Evolutionary conservation across 2,888 invertebrate species (phyloP).

Genomic region (Hyles lineata): DNA sequence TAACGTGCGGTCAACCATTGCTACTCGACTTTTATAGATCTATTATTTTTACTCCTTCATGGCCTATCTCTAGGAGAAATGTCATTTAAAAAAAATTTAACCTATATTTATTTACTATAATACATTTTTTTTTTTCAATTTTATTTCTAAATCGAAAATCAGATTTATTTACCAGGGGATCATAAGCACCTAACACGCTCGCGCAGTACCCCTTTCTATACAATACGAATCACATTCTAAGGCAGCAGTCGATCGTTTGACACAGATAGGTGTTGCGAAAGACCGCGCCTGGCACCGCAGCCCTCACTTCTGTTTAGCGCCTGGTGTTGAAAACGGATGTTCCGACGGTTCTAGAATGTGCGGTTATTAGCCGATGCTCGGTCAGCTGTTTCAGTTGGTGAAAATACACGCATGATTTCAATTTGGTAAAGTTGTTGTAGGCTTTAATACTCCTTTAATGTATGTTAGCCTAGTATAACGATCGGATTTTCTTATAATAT

Average conservation of each 20-base stretch:
- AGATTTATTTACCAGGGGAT: background rate
- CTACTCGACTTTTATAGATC: too few species aligned
- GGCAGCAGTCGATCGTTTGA: slow-evolving; percentile 64
- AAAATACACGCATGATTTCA: background rate
- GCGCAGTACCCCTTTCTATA: slow-evolving; percentile 4
- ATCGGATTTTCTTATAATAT: too few species aligned
- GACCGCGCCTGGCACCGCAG: slow-evolving; percentile 59
- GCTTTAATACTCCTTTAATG: background rate
- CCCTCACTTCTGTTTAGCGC: slow-evolving; percentile 51
- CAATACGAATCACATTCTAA: slow-evolving; percentile 25
- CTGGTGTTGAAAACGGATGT: slow-evolving; percentile 49
- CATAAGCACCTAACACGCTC: background rate
- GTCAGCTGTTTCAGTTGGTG: slow-evolving; percentile 23
- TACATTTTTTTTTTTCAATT: too few species aligned
- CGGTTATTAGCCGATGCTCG: slow-evolving; percentile 19
- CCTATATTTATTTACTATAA: too few species aligned
- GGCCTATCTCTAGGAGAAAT: too few species aligned
- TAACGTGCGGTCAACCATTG: too few species aligned
- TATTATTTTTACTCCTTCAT: too few species aligned
- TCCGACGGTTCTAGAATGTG: slow-evolving; percentile 48
- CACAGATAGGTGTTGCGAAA: slow-evolving; percentile 73
- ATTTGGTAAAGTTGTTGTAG: background rate
- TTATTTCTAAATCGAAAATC: background rate
- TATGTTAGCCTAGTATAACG: background rate
- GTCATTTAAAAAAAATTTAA: too few species aligned